Conservation (phyloP, 2,797 vertebrate genomes). For the Tenualosa thibaudeaui region DNA sequence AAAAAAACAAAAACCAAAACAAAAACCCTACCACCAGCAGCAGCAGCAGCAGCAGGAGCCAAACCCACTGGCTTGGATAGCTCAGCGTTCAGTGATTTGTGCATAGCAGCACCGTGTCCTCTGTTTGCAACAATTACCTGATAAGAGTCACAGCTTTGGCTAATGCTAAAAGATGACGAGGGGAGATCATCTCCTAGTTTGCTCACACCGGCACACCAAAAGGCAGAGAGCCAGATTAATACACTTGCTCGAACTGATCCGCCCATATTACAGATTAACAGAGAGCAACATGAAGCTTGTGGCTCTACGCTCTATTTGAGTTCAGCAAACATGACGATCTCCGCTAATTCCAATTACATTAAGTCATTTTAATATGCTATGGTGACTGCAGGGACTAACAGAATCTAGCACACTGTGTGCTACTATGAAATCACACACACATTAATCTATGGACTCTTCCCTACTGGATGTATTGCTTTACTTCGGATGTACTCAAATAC, state of each 20-base stretch:
- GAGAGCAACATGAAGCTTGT: neutral
- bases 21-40: too few relatives aligned
- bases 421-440: neutral
- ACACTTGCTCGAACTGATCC: neutral
- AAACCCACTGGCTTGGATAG: neutral
- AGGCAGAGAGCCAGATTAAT: neutral
- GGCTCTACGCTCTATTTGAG: neutral
- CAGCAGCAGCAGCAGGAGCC: neutral
- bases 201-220: neutral
- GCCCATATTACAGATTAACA: neutral
- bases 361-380: neutral
- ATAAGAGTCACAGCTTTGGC: neutral
- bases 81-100: neutral
- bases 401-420: neutral
- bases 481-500: neutral
- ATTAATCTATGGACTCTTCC: too few relatives aligned
- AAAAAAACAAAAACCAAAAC: too few relatives aligned
- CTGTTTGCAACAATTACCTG: constrained; percentile 1
- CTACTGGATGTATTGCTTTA: too few relatives aligned
- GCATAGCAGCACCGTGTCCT: neutral
- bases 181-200: neutral
- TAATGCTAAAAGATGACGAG: neutral
- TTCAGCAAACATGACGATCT: neutral
- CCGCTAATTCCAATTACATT: neutral
- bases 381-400: neutral